These are phyloP conservation scores for Aphidoletes aphidimyza DNA, from an alignment of 2,888 invertebrate species.

Conservation along the genomic window DNA sequence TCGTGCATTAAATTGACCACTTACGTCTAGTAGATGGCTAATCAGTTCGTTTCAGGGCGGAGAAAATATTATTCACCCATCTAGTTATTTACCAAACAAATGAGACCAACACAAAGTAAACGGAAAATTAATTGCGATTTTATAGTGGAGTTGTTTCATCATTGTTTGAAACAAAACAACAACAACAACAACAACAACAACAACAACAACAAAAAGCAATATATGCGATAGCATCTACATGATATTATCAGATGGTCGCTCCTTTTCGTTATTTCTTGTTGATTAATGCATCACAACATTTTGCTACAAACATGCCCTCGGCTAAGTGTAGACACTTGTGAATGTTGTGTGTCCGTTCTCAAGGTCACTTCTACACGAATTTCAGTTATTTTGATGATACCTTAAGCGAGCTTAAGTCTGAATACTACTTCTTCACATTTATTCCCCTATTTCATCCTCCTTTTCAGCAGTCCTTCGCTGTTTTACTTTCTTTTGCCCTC, in stretches of 20 bases:
- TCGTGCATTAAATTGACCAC: slow-evolving; percentile 52
- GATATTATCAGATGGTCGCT: not conserved
- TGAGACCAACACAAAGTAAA: not conserved
- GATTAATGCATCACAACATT: slow-evolving; percentile 4
- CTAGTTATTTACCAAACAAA: slow-evolving; percentile 21
- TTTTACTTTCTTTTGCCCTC: too few species aligned
- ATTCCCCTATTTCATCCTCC: not conserved
- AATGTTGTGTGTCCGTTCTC: not conserved
- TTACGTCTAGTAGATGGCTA: slow-evolving; percentile 9
- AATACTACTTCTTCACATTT: not conserved
- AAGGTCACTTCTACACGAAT: slow-evolving; percentile 26
- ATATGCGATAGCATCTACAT: not conserved
- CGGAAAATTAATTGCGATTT: not conserved
- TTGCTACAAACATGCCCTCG: too few species aligned
- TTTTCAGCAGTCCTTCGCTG: not conserved
- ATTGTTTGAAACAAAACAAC: not conserved
- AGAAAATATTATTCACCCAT: not conserved
- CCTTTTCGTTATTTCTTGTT: not conserved
- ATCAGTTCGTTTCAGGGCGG: not conserved
- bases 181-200: not conserved
- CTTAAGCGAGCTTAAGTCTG: not conserved
- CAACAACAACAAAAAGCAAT: too few species aligned
- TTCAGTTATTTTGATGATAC: not conserved
- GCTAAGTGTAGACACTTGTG: too few species aligned
- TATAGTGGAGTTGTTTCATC: not conserved